A percentile compares a stretch with the other conserved stretches of the same genome.
phyloP scores from a whole-genome alignment of 2,113 vertebrate genomes.

The Phalacrocorax brasilianus region DNA sequence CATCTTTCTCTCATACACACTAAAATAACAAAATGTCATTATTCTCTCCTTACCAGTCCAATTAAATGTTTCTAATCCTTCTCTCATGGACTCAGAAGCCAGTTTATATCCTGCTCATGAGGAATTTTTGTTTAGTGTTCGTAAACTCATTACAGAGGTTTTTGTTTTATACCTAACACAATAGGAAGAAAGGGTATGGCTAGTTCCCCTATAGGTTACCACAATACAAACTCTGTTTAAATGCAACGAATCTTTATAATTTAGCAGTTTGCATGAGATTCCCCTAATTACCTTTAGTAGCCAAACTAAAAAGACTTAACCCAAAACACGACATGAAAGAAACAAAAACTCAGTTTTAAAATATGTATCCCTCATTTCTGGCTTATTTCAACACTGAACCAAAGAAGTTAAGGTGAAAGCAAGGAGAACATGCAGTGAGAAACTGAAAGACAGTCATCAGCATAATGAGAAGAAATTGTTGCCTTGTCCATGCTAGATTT shows the following conservation, averaged over 20 bases:
- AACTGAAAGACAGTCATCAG: neutral
- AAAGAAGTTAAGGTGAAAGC: slow-evolving; percentile 35
- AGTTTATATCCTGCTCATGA: neutral
- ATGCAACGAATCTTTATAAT: neutral
- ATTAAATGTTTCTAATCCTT: neutral
- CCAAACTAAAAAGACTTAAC: neutral
- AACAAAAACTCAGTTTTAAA: neutral
- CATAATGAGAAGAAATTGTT: neutral
- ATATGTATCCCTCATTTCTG: neutral
- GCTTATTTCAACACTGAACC: neutral
- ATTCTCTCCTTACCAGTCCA: neutral
- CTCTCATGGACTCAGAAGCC: neutral
- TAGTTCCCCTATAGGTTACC: neutral
- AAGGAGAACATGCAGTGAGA: neutral
- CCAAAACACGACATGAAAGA: neutral
- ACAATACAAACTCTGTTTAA: neutral
- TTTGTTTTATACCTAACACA: neutral
- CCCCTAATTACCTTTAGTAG: neutral
- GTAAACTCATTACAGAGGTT: neutral
- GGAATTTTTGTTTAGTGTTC: neutral
- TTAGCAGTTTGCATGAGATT: neutral
- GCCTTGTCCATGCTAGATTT: neutral
- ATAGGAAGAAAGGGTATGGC: neutral
- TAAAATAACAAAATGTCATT: neutral
- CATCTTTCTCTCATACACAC: neutral